phyloP scores from a whole-genome alignment of 1,140 invertebrate genomes.

The Aphidius ervi region DNA sequence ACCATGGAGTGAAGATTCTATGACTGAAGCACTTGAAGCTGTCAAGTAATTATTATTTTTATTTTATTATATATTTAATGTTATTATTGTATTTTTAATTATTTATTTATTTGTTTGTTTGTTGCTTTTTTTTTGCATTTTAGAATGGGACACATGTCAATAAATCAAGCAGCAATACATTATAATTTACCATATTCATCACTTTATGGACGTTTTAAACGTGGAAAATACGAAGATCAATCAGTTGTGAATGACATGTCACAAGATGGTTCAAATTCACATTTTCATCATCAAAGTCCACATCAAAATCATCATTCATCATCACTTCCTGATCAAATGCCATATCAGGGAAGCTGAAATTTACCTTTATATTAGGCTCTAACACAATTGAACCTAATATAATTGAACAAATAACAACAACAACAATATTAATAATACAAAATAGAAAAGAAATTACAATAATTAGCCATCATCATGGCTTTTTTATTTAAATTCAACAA shows the following conservation, averaged over 20 bases:
- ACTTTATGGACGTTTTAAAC: conserved; percentile 80
- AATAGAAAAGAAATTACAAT: neutral
- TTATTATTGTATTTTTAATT: neutral
- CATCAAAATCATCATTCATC: conserved; percentile 52
- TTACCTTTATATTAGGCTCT: conserved; percentile 51
- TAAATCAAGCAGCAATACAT: conserved; percentile 89
- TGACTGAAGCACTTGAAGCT: conserved; percentile 83
- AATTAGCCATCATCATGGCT: conserved; percentile 1
- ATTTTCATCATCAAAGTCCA: conserved; percentile 47
- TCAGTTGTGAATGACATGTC: conserved; percentile 50
- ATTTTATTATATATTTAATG: neutral
- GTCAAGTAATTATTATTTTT: conserved; percentile 61
- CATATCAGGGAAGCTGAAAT: conserved; percentile 55
- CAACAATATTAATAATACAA: no score
- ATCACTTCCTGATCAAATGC: conserved; percentile 52
- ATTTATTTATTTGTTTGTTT: neutral
- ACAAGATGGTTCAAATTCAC: conserved; percentile 48
- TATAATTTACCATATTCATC: conserved; percentile 87
- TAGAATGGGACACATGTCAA: conserved; percentile 85
- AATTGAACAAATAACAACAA: neutral
- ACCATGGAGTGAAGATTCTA: conserved; percentile 85
- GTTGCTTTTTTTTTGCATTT: conserved; percentile 24
- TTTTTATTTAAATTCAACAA: neutral
- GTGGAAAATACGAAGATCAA: conserved; percentile 59
- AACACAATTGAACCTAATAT: conserved; percentile 9